Evolutionary conservation across 2,113 vertebrate genomes (phyloP).

Genomic region (Pagrus major): DNA sequence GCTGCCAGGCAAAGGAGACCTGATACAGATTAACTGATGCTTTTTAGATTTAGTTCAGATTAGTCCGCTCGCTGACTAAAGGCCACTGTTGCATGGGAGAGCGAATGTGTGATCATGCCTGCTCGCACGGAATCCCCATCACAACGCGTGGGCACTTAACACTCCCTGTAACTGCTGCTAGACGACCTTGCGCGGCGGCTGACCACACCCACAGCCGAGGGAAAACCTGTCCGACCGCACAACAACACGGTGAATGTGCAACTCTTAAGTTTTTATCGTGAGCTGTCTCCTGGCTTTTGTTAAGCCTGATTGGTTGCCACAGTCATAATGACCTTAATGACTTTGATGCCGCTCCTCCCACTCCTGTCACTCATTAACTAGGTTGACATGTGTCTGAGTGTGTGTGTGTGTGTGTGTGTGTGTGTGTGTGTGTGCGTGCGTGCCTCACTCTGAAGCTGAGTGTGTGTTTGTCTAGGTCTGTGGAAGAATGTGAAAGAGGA

Average conservation of each 20-base stretch:
- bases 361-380: background rate
- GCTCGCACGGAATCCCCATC: background rate
- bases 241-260: slow-evolving; percentile 21
- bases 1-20: background rate
- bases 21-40: background rate
- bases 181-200: background rate
- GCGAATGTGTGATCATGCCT: slow-evolving; percentile 24
- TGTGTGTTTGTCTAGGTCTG: background rate
- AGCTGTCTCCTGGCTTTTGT: slow-evolving; percentile 12
- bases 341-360: background rate
- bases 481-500: slow-evolving; percentile 47
- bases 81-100: background rate
- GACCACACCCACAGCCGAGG: slow-evolving; percentile 40
- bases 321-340: background rate
- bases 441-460: background rate
- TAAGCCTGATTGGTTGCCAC: slow-evolving; percentile 11
- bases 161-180: slow-evolving; percentile 13
- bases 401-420: background rate
- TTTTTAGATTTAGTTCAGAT: slow-evolving; percentile 46
- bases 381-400: background rate
- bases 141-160: slow-evolving; percentile 10
- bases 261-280: background rate
- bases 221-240: slow-evolving; percentile 66
- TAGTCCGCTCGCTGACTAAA: background rate
- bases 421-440: background rate